Percentiles rank a stretch among this genome's conserved stretches.
phyloP scores from a whole-genome alignment of 2,113 vertebrate genomes.

The Galemys pyrenaicus region DNA sequence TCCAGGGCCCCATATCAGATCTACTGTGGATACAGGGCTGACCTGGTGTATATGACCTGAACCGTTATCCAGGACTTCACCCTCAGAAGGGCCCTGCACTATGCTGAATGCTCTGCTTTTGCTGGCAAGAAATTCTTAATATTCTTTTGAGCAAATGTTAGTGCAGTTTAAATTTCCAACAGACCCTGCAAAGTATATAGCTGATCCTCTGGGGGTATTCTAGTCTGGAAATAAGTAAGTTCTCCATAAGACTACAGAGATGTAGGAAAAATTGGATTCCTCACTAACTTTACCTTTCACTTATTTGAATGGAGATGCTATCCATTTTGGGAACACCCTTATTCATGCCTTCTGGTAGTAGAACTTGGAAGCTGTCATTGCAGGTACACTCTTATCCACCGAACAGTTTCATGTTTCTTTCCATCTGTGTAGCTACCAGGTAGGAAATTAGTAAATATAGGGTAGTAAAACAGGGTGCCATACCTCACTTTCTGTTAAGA shows the following conservation, averaged over 20 bases:
- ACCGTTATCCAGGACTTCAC: not conserved
- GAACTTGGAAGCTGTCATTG: not conserved
- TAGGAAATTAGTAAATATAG: not conserved
- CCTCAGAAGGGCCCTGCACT: not conserved
- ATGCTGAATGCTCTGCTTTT: not conserved
- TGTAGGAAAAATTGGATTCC: not conserved
- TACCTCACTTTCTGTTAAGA: not conserved
- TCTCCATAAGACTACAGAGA: not conserved
- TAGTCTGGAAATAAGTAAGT: not conserved
- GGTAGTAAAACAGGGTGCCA: not conserved
- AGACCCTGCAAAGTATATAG: not conserved
- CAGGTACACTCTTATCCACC: not conserved
- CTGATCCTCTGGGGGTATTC: not conserved
- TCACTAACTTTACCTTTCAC: not conserved
- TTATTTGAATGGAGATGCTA: not conserved
- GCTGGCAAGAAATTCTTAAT: not conserved
- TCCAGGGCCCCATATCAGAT: not conserved
- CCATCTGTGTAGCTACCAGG: not conserved
- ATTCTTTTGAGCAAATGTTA: not conserved
- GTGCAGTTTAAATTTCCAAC: not conserved
- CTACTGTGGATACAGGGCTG: too few species aligned
- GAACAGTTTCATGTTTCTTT: not conserved
- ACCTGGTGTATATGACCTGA: not conserved
- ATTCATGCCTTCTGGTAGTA: not conserved
- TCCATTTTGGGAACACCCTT: not conserved